Conservation (phyloP, 1,140 invertebrate species). For the Fopius arisanus region DNA sequence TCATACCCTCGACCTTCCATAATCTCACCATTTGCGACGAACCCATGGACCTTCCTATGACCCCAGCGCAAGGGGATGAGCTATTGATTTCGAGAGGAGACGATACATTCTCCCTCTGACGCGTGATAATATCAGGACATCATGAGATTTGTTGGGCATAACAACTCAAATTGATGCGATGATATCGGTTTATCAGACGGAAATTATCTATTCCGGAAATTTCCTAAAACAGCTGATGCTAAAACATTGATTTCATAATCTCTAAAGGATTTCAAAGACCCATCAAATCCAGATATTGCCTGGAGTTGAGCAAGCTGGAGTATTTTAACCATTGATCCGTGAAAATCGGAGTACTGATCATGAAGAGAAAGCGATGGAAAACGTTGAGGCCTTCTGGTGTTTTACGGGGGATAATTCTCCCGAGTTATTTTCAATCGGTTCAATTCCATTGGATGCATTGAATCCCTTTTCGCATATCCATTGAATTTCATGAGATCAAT, state of each 20-base stretch:
- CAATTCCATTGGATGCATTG: conserved; percentile 5
- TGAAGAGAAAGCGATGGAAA: background rate
- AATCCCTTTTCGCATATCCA: background rate
- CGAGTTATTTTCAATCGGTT: conserved; percentile 1
- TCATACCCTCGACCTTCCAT: conserved; percentile 38
- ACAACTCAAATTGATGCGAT: background rate
- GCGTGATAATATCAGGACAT: background rate
- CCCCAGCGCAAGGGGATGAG: background rate
- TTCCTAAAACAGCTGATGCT: conserved; percentile 3
- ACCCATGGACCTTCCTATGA: background rate
- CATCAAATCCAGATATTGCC: conserved; percentile 28
- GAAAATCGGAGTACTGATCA: conserved; percentile 15
- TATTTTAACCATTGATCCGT: conserved; percentile 15
- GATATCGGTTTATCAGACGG: background rate
- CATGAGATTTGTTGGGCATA: background rate
- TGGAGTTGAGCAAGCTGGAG: conserved; percentile 3
- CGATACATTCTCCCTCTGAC: background rate
- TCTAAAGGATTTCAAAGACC: conserved; percentile 11
- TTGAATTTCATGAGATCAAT: conserved; percentile 3
- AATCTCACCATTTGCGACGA: conserved; percentile 28
- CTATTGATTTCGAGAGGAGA: background rate
- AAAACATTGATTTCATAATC: conserved; percentile 16
- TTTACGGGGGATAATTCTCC: conserved; percentile 22
- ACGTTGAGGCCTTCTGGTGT: background rate
- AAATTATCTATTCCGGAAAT: background rate